Evolutionary conservation across 2,797 vertebrate species (phyloP).

Genomic region (Sebastes taczanowskii): DNA sequence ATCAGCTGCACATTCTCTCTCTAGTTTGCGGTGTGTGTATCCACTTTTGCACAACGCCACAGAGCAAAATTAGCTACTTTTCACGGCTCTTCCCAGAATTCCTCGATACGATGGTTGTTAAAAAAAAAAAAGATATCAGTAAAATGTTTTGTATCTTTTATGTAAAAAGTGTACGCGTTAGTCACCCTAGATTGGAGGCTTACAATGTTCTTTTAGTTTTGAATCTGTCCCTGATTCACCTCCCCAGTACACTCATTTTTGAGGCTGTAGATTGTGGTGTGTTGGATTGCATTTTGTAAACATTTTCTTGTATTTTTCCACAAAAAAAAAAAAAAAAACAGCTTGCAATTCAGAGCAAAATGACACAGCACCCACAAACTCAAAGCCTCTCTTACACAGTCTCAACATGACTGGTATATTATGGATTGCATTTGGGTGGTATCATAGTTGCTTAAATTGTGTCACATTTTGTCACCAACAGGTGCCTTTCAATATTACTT

Average conservation of each 20-base stretch:
- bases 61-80: background rate
- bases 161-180: background rate
- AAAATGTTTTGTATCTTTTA: background rate
- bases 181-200: background rate
- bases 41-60: background rate
- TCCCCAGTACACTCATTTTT: background rate
- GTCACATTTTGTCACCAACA: background rate
- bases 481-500: background rate
- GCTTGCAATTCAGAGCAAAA: background rate
- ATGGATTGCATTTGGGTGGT: background rate
- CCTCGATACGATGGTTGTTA: background rate
- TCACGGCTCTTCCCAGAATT: background rate
- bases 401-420: background rate
- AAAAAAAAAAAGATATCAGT: background rate
- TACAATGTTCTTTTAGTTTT: background rate
- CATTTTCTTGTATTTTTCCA: background rate
- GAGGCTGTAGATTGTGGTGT: background rate
- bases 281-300: background rate
- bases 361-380: background rate
- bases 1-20: background rate
- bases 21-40: background rate
- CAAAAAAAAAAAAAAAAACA: background rate
- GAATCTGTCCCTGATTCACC: background rate
- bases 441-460: background rate
- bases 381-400: background rate